These are phyloP conservation scores for Squalus acanthias DNA, from an alignment of 2,797 vertebrate species.

Conservation along the genomic window DNA sequence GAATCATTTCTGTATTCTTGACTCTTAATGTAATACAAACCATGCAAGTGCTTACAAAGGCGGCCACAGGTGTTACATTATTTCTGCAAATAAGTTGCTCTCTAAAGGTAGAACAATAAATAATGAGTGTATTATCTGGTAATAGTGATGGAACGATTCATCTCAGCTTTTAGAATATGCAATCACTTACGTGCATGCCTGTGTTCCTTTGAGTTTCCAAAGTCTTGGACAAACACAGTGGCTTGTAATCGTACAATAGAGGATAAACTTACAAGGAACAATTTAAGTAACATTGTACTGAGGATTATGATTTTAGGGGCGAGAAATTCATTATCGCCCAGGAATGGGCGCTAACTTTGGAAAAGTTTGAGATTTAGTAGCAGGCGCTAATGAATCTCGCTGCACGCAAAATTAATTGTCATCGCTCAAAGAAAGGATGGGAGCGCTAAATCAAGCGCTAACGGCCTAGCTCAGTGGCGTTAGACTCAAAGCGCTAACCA, in stretches of 20 bases:
- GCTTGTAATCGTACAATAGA: neutral
- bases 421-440: too few species aligned
- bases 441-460: too few species aligned
- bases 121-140: conserved; percentile 14
- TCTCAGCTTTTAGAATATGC: conserved; percentile 22
- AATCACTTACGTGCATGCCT: neutral
- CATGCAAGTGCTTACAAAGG: conserved; percentile 20
- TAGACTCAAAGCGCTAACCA: too few species aligned
- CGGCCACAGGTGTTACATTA: conserved; percentile 31
- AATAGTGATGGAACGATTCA: neutral
- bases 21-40: neutral
- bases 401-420: too few species aligned
- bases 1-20: conserved; percentile 6
- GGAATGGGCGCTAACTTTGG: too few species aligned
- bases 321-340: too few species aligned
- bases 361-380: too few species aligned
- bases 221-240: too few species aligned
- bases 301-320: neutral
- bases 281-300: neutral
- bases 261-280: neutral
- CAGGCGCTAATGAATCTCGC: too few species aligned
- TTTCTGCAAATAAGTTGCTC: conserved; percentile 38
- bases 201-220: neutral
- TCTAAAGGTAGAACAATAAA: conserved; percentile 31
- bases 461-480: too few species aligned